Conservation (phyloP, 2,797 vertebrate genomes). For the Myotis vivesi region DNA sequence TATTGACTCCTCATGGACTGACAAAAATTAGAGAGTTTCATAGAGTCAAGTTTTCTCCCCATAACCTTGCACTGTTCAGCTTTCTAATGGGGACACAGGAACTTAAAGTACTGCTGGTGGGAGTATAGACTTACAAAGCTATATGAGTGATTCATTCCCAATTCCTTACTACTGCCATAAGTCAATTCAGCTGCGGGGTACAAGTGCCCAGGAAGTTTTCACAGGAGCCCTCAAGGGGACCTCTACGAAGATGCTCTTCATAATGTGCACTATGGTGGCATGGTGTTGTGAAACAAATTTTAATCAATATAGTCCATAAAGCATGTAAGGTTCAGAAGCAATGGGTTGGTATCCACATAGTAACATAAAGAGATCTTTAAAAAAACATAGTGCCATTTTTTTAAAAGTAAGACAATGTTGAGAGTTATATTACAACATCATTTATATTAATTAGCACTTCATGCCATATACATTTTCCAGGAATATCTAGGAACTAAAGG, state of each 20-base stretch:
- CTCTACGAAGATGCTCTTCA: background rate
- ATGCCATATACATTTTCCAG: background rate
- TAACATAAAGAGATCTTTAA: background rate
- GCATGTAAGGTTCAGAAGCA: background rate
- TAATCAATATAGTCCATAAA: background rate
- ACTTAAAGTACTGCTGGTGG: background rate
- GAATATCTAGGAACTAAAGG: background rate
- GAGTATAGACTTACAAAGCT: too few relatives aligned
- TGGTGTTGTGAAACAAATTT: background rate
- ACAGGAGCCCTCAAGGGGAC: fast-evolving
- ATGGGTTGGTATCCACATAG: background rate
- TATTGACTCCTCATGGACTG: background rate
- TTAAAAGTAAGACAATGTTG: background rate
- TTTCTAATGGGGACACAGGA: background rate
- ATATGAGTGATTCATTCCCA: background rate
- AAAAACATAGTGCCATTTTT: background rate
- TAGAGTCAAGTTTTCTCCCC: background rate
- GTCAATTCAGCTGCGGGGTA: background rate
- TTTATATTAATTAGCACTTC: background rate
- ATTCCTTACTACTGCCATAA: background rate
- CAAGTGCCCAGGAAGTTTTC: background rate
- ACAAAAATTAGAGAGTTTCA: background rate
- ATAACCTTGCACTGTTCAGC: background rate
- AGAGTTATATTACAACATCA: background rate
- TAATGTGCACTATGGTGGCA: background rate